A percentile compares a stretch with the other conserved stretches of the same genome.
These are phyloP conservation scores for Cavia aperea DNA, from an alignment of 2,113 vertebrate species.

Conservation along the genomic window DNA sequence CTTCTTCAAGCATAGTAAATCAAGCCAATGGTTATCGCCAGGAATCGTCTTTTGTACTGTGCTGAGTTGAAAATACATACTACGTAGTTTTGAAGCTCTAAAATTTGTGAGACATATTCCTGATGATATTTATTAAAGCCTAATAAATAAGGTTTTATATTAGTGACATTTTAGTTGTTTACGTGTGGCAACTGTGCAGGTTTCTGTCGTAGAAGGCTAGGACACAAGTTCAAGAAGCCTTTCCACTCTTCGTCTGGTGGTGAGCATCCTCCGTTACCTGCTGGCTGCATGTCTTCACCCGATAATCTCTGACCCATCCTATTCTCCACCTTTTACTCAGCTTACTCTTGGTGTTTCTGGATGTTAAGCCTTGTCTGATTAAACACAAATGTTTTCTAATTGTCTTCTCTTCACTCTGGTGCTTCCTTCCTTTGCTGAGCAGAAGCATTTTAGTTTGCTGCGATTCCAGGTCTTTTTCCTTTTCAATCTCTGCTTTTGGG, in stretches of 20 bases:
- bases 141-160: background rate
- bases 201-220: background rate
- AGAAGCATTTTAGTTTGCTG: background rate
- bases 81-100: background rate
- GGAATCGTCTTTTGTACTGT: background rate
- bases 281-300: background rate
- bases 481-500: background rate
- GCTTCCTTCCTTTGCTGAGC: background rate
- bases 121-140: conserved; percentile 4
- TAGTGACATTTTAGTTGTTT: background rate
- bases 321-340: background rate
- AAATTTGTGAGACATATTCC: background rate
- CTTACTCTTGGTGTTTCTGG: background rate
- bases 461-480: background rate
- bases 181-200: background rate
- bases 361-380: background rate
- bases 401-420: background rate
- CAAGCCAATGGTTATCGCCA: background rate
- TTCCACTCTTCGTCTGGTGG: background rate
- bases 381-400: background rate
- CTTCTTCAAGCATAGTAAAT: background rate
- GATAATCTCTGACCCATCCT: fast-evolving
- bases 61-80: background rate
- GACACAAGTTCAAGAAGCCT: background rate
- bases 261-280: background rate